Percentiles rank a stretch among this genome's conserved stretches.
Evolutionary conservation across 2,888 invertebrate species (phyloP).

Genomic region (Sinohyriopsis cumingii): DNA sequence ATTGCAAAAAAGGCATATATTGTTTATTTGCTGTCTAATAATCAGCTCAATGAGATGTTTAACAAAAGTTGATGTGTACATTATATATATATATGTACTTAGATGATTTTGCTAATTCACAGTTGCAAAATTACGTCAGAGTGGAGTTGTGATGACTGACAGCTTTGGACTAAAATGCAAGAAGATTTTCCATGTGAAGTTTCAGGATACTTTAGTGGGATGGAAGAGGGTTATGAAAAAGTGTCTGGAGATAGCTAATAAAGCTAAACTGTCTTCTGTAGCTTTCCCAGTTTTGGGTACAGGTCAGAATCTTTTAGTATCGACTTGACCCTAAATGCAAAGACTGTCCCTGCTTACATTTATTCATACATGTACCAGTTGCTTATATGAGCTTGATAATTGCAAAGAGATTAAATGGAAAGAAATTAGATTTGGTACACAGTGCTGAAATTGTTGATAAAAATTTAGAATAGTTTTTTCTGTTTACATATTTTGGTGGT

Average conservation of each 20-base stretch:
- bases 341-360: too few species aligned
- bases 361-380: too few species aligned
- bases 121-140: conserved; percentile 37
- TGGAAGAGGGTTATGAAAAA: conserved; percentile 40
- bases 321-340: neutral
- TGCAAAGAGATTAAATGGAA: too few species aligned
- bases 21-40: too few species aligned
- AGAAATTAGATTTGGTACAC: too few species aligned
- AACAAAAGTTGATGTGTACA: too few species aligned
- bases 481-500: too few species aligned
- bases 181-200: conserved; percentile 39
- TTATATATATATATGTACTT: neutral
- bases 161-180: conserved; percentile 35
- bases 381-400: too few species aligned
- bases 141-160: conserved; percentile 38
- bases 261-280: conserved; percentile 27
- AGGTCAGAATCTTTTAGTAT: conserved; percentile 20
- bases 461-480: too few species aligned
- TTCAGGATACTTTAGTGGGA: conserved; percentile 26
- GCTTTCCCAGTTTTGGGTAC: conserved; percentile 46
- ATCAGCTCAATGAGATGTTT: too few species aligned
- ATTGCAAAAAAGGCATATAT: too few species aligned
- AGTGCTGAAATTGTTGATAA: too few species aligned
- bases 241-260: conserved; percentile 35
- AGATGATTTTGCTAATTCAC: neutral